These are phyloP conservation scores for Camelus bactrianus DNA, from an alignment of 2,113 vertebrate genomes.

Conservation along the genomic window DNA sequence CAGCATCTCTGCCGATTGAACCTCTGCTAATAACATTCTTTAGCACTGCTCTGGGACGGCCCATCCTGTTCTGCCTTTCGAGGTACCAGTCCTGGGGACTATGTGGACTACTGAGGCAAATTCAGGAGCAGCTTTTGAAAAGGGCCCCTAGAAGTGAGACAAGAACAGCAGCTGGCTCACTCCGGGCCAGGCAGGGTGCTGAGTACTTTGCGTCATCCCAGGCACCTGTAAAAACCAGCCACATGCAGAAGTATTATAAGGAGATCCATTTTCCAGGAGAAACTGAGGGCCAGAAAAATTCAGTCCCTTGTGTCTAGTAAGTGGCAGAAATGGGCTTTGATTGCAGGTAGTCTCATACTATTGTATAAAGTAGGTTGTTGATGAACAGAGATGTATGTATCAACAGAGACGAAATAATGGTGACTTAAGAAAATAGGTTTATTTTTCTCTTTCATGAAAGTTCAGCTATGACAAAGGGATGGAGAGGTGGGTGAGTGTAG, in stretches of 20 bases:
- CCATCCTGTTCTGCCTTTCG: neutral
- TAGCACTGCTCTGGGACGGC: neutral
- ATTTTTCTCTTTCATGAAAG: conserved; percentile 24
- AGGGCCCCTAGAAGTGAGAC: neutral
- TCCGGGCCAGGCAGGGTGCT: neutral
- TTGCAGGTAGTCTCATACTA: neutral
- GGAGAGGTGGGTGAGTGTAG: neutral
- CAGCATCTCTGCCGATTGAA: neutral
- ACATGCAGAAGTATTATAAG: neutral
- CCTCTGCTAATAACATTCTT: neutral
- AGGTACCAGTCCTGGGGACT: neutral
- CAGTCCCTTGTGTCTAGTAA: neutral
- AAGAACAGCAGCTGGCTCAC: neutral
- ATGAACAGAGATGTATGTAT: neutral
- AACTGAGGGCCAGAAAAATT: accelerated
- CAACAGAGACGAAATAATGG: neutral
- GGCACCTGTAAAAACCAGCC: neutral
- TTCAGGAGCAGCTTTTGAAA: neutral
- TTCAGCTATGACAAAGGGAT: neutral
- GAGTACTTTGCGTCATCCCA: neutral
- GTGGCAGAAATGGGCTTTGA: neutral
- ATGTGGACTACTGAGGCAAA: neutral
- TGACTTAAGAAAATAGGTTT: neutral
- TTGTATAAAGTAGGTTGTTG: neutral
- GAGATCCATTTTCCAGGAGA: neutral